Base-by-base conservation (phyloP, 2,797 vertebrate species). In the Arnoldichthys spilopterus region DNA sequence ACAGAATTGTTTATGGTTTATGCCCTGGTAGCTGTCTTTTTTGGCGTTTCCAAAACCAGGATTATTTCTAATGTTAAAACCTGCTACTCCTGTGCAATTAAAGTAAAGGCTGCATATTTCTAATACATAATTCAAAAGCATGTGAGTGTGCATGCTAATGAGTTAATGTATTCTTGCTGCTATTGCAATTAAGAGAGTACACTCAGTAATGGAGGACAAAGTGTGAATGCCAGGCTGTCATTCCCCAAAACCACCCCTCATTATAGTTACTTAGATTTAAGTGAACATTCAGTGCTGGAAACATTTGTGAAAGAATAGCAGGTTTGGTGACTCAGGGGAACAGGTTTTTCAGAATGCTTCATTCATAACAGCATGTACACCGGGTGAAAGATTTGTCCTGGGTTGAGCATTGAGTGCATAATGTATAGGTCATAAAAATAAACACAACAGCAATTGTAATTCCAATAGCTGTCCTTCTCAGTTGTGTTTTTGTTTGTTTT, bases 131-230 rank as follows among this genome's bases (percentile, higher is more conserved):
- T 89, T 89, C 84, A 67, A 13, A 58, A 73, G 84, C 66, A 70
- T 40, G 75, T 89, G 87, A 85, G 83, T 64, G 75, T 68, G 91
- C 87, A 91, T 92, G 88, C 86, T 90, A 89, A 92, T 91, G 82
- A 91, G 88, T 85, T 89, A 80, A 88, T 90, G 88, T 85, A 85
- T 88, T 81, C 85, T 86, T 78, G 76, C 87, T 84, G 87, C 90
- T 86, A 79, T 79, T 82, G 86, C 87, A 91, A 90, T 92, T 91
- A 92, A 84, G 82, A 87, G 80, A 53, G 82, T 83, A 82, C 75
- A 59, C 64, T 84, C 77, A 26, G 79, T 91, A 90, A 90, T 88
- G 78, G 80, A 80, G 74, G 84, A 84, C 78, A 78, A 83, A 86
- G 56, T 49, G 85, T 86, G 83, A 88, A 86, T 82, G 85, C 87